phyloP scores from a whole-genome alignment of 2,113 vertebrate genomes.

The Solenodon paradoxus region DNA sequence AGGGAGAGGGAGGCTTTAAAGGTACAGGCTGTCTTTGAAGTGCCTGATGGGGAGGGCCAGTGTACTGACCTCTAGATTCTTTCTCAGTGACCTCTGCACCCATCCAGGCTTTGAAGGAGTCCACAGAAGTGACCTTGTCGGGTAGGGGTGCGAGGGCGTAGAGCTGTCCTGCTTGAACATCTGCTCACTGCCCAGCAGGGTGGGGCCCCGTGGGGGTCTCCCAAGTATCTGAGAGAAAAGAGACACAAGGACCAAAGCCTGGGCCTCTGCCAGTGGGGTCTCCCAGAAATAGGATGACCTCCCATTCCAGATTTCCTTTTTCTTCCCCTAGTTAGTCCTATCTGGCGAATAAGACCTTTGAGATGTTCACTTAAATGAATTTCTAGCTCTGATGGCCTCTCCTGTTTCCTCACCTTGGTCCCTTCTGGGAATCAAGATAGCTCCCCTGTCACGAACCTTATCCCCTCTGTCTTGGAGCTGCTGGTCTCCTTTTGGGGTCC shows the following conservation, averaged over 20 bases:
- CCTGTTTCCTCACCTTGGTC: not conserved
- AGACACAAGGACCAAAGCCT: not conserved
- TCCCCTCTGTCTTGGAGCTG: not conserved
- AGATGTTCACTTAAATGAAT: not conserved
- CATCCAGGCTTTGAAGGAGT: not conserved
- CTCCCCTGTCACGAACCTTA: not conserved
- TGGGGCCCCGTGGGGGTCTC: not conserved
- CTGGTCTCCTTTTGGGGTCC: not conserved
- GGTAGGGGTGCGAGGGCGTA: not conserved
- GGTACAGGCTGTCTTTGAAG: constrained; percentile 47
- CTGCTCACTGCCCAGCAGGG: not conserved
- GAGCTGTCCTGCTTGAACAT: not conserved
- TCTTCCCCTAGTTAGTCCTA: not conserved
- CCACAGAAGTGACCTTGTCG: not conserved
- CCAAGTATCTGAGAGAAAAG: not conserved
- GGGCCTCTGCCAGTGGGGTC: not conserved
- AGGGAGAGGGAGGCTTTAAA: not conserved
- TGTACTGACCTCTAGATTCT: constrained; percentile 56
- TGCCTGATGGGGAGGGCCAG: not conserved
- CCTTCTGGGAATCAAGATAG: not conserved
- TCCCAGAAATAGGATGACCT: not conserved
- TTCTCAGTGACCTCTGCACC: constrained; percentile 33
- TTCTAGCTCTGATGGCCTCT: not conserved
- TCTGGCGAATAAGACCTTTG: not conserved
- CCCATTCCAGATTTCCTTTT: not conserved